phyloP scores from a whole-genome alignment of 2,888 invertebrate species.

The Boloria selene region DNA sequence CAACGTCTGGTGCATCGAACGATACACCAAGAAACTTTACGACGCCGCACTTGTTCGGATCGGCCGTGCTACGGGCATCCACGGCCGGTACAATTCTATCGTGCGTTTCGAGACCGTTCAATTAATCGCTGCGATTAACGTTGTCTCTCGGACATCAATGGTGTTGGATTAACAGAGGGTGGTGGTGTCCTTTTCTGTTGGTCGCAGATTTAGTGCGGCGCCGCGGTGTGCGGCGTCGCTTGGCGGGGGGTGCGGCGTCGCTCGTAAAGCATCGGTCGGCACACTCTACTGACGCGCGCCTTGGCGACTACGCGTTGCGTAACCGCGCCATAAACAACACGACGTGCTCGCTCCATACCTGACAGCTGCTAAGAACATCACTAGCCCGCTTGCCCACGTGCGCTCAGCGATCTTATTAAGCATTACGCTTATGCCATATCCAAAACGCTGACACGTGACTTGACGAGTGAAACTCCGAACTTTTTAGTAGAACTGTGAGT shows the following conservation, averaged over 20 bases:
- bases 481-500: constrained; percentile 71
- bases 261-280: constrained; percentile 81
- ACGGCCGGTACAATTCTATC: constrained; percentile 74
- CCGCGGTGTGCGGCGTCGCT: constrained; percentile 78
- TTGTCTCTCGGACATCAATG: constrained; percentile 75
- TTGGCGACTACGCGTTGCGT: constrained; percentile 82
- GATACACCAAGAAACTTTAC: constrained; percentile 82
- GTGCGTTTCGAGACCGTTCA: constrained; percentile 69
- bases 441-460: constrained; percentile 80
- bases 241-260: constrained; percentile 70
- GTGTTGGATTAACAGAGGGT: constrained; percentile 76
- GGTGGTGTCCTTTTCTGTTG: constrained; percentile 77
- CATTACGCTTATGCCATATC: constrained; percentile 77
- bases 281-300: constrained; percentile 82
- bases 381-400: constrained; percentile 67
- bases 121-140: constrained; percentile 79
- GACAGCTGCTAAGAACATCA: constrained; percentile 42
- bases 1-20: constrained; percentile 82
- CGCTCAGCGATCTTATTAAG: constrained; percentile 65
- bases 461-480: constrained; percentile 72
- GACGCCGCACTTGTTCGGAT: constrained; percentile 77
- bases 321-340: constrained; percentile 80
- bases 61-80: constrained; percentile 71
- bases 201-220: constrained; percentile 82
- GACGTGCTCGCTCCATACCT: constrained; percentile 71